A percentile compares a stretch with the other conserved stretches of the same genome.
These are phyloP conservation scores for Anaspis maculata DNA, from an alignment of 2,888 invertebrate species.

Conservation along the genomic window DNA sequence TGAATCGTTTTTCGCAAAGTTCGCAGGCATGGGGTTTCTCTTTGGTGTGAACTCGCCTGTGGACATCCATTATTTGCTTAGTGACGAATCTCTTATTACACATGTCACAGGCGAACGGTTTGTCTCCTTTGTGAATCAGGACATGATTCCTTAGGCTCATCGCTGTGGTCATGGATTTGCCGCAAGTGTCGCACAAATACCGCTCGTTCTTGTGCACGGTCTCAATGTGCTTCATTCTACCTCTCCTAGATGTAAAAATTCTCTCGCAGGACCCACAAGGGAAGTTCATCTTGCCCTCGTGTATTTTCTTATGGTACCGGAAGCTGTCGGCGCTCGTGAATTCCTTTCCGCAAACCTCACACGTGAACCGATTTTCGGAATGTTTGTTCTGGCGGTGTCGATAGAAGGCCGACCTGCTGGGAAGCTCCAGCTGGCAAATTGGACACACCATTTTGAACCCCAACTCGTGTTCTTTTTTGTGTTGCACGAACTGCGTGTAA, in stretches of 20 bases:
- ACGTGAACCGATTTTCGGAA: background rate
- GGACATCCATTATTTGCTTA: slow-evolving; percentile 25
- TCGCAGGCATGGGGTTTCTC: slow-evolving; percentile 31
- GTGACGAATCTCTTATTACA: slow-evolving; percentile 24
- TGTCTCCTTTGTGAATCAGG: slow-evolving; percentile 28
- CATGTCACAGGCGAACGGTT: slow-evolving; percentile 28
- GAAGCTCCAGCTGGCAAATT: background rate
- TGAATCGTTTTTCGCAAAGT: slow-evolving; percentile 8
- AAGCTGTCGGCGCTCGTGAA: slow-evolving; percentile 1
- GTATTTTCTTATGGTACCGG: slow-evolving; percentile 2
- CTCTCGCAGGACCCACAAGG: slow-evolving; percentile 21
- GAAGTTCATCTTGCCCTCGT: slow-evolving; percentile 1
- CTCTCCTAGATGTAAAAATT: slow-evolving; percentile 3
- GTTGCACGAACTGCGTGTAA: background rate
- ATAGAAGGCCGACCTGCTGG: background rate
- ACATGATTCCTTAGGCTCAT: slow-evolving; percentile 12
- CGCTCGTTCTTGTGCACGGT: slow-evolving; percentile 1
- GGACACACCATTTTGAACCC: background rate
- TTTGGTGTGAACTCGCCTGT: slow-evolving; percentile 47
- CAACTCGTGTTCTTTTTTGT: background rate
- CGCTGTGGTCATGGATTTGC: slow-evolving; percentile 11
- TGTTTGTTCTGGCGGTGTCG: background rate
- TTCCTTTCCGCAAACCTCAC: slow-evolving; percentile 2
- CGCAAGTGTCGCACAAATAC: slow-evolving; percentile 18
- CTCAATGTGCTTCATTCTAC: slow-evolving; percentile 5